Conservation (phyloP, 2,888 invertebrate species). For the Ectemnius cavifrons region DNA sequence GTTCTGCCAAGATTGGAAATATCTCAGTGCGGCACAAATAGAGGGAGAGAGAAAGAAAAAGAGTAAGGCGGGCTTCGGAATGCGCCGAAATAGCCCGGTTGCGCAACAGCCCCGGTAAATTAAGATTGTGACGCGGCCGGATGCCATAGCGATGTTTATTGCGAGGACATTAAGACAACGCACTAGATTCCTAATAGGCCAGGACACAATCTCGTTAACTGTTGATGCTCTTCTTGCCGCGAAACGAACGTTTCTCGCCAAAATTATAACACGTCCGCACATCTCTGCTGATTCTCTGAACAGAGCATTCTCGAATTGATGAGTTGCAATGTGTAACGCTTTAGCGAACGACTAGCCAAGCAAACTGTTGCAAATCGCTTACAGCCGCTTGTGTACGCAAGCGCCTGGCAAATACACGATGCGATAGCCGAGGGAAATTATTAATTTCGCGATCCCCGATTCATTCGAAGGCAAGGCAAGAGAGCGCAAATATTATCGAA, state of each 20-base stretch:
- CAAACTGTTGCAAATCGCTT: too few species aligned
- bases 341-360: too few species aligned
- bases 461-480: not conserved
- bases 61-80: conserved; percentile 45
- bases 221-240: too few species aligned
- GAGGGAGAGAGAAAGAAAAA: conserved; percentile 13
- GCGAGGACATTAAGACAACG: conserved; percentile 52
- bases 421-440: not conserved
- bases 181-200: conserved; percentile 9
- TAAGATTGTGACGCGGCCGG: conserved; percentile 72
- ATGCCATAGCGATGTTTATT: conserved; percentile 70
- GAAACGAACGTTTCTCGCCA: too few species aligned
- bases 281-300: too few species aligned
- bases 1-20: conserved; percentile 35
- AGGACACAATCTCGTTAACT: too few species aligned
- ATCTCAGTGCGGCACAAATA: conserved; percentile 17
- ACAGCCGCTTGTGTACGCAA: too few species aligned
- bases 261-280: too few species aligned
- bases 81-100: conserved; percentile 69
- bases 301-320: too few species aligned
- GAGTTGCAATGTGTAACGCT: too few species aligned
- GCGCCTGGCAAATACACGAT: not conserved
- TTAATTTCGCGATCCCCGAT: not conserved
- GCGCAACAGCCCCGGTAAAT: conserved; percentile 69
- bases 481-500: not conserved